A percentile compares a stretch with the other conserved stretches of the same genome.
phyloP scores from a whole-genome alignment of 2,113 vertebrate species.

The Chrysemys picta region DNA sequence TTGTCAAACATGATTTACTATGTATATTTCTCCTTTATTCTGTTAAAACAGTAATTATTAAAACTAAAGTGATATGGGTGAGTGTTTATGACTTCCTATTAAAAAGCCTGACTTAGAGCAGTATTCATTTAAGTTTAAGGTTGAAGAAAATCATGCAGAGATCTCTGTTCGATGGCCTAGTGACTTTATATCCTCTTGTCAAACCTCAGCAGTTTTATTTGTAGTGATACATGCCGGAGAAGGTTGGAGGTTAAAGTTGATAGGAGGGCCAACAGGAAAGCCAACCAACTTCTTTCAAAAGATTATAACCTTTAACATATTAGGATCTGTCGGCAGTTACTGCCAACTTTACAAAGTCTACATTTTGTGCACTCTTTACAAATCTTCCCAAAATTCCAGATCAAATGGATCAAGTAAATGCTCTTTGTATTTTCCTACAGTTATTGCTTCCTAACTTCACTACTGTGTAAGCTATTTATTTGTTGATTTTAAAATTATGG shows the following conservation, averaged over 20 bases:
- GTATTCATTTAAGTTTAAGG: slow-evolving; percentile 75
- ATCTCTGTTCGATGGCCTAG: slow-evolving; percentile 81
- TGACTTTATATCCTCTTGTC: slow-evolving; percentile 86
- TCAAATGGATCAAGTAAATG: slow-evolving; percentile 71
- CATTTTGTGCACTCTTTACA: slow-evolving; percentile 77
- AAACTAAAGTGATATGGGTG: slow-evolving; percentile 83
- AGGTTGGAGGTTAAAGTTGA: slow-evolving; percentile 97
- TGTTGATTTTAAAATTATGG: slow-evolving; percentile 69
- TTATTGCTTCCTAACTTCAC: slow-evolving; percentile 69
- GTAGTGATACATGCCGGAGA: slow-evolving; percentile 87
- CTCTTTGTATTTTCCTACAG: slow-evolving; percentile 68
- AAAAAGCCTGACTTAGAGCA: slow-evolving; percentile 75
- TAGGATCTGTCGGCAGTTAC: slow-evolving; percentile 82
- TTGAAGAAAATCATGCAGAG: slow-evolving; percentile 82
- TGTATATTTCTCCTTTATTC: slow-evolving; percentile 84
- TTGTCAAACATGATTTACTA: slow-evolving; percentile 99
- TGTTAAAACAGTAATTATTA: slow-evolving; percentile 92
- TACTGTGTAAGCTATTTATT: slow-evolving; percentile 75
- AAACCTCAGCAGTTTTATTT: slow-evolving; percentile 86
- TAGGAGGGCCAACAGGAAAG: slow-evolving; percentile 89
- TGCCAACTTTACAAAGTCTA: slow-evolving; percentile 73
- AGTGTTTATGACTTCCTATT: slow-evolving; percentile 86
- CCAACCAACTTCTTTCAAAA: slow-evolving; percentile 85
- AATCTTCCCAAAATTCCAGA: slow-evolving; percentile 81
- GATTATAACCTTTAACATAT: slow-evolving; percentile 88